Conservation (phyloP, 2,888 invertebrate species). For the Ophion ellenae region DNA sequence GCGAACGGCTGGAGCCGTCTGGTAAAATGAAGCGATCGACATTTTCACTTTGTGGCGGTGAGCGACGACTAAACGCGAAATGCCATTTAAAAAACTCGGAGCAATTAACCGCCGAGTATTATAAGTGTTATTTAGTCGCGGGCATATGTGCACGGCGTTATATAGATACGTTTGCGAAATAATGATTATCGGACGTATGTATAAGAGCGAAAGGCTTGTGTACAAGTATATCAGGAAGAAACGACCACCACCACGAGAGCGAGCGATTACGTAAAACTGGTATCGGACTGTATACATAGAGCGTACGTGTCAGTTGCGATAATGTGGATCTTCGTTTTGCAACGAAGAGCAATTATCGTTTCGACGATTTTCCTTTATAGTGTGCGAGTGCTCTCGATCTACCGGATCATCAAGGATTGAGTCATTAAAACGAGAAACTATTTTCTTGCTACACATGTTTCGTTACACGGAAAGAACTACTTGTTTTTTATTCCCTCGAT, state of each 20-base stretch:
- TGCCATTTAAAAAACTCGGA: slow-evolving; percentile 19
- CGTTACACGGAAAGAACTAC: neutral
- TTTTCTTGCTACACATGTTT: neutral
- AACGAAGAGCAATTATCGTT: neutral
- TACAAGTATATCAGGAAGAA: slow-evolving; percentile 43
- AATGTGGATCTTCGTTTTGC: slow-evolving; percentile 30
- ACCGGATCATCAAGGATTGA: neutral
- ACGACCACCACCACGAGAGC: neutral
- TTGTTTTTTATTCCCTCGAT: no score
- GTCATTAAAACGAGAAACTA: neutral
- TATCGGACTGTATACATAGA: neutral
- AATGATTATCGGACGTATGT: neutral
- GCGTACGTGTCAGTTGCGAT: slow-evolving; percentile 1
- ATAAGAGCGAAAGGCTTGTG: neutral
- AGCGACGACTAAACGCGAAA: slow-evolving; percentile 14
- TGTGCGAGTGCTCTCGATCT: neutral
- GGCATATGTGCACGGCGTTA: neutral
- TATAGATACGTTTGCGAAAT: neutral
- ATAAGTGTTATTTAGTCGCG: neutral
- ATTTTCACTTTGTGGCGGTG: slow-evolving; percentile 39
- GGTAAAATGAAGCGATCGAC: slow-evolving; percentile 48
- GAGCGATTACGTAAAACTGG: slow-evolving; percentile 46
- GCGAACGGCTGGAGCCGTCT: slow-evolving; percentile 1
- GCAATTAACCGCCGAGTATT: slow-evolving; percentile 59
- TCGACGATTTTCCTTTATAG: neutral